Evolutionary conservation across 1,140 invertebrate species (phyloP).

Genomic region (Zaprionus camerounensis): DNA sequence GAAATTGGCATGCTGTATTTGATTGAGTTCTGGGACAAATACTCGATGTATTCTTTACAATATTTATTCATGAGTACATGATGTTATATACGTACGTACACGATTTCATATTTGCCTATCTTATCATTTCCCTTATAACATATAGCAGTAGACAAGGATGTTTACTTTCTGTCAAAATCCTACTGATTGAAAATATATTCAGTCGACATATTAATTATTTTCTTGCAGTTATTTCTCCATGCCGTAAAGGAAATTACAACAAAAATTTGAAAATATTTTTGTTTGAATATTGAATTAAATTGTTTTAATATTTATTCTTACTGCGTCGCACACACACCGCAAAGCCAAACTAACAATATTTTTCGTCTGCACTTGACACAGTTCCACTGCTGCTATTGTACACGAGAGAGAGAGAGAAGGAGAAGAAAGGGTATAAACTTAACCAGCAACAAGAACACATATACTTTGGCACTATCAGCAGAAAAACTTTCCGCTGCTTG

Average conservation of each 20-base stretch:
- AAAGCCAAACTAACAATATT: constrained; percentile 14
- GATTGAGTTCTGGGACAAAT: no score
- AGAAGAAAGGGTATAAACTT: constrained; percentile 32
- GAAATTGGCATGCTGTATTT: not conserved
- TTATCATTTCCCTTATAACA: no score
- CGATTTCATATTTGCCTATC: no score
- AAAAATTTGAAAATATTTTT: not conserved
- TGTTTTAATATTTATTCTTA: constrained; percentile 56
- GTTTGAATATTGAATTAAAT: constrained; percentile 22
- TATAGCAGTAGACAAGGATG: no score
- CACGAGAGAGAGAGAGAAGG: not conserved
- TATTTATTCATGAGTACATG: not conserved
- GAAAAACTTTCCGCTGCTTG: constrained; percentile 66
- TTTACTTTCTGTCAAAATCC: no score
- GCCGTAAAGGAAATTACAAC: not conserved
- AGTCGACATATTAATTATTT: not conserved
- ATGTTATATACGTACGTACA: no score
- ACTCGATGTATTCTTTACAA: no score
- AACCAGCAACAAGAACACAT: constrained; percentile 48
- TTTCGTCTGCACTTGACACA: constrained; percentile 67
- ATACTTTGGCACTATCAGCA: constrained; percentile 51
- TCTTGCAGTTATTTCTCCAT: not conserved
- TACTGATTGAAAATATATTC: not conserved
- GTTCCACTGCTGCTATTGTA: constrained; percentile 31
- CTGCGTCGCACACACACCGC: not conserved